A percentile compares a stretch with the other conserved stretches of the same genome.
phyloP scores from a whole-genome alignment of 2,113 vertebrate genomes.

The Sminthopsis crassicaudata region DNA sequence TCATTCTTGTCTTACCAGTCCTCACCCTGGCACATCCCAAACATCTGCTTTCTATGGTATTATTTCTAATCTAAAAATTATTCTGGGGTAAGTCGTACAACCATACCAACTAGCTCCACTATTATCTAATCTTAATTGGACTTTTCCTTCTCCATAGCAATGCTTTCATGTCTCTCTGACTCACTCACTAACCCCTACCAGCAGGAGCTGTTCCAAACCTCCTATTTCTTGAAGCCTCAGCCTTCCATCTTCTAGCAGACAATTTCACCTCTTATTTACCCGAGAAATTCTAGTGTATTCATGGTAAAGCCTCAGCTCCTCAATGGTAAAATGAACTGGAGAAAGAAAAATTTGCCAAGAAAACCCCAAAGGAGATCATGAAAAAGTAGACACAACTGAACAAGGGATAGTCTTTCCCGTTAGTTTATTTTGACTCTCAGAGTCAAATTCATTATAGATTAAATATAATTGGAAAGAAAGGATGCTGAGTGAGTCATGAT shows the following conservation, averaged over 20 bases:
- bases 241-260: background rate
- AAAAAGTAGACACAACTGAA: too few relatives aligned
- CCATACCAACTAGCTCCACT: background rate
- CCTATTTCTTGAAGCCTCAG: background rate
- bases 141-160: background rate
- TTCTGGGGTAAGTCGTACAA: background rate
- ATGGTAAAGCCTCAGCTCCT: background rate
- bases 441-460: conserved; percentile 73
- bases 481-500: conserved; percentile 48
- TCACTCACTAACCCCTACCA: background rate
- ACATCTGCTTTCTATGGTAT: background rate
- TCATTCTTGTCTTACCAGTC: background rate
- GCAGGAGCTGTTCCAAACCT: background rate
- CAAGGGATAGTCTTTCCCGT: background rate
- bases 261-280: background rate
- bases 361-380: too few relatives aligned
- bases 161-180: background rate
- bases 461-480: conserved; percentile 71
- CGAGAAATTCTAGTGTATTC: background rate
- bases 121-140: background rate
- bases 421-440: conserved; percentile 58
- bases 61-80: background rate
- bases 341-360: too few relatives aligned
- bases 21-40: background rate
- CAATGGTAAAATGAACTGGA: too few relatives aligned